phyloP scores from a whole-genome alignment of 2,888 invertebrate genomes.

The Ectemnius lituratus region DNA sequence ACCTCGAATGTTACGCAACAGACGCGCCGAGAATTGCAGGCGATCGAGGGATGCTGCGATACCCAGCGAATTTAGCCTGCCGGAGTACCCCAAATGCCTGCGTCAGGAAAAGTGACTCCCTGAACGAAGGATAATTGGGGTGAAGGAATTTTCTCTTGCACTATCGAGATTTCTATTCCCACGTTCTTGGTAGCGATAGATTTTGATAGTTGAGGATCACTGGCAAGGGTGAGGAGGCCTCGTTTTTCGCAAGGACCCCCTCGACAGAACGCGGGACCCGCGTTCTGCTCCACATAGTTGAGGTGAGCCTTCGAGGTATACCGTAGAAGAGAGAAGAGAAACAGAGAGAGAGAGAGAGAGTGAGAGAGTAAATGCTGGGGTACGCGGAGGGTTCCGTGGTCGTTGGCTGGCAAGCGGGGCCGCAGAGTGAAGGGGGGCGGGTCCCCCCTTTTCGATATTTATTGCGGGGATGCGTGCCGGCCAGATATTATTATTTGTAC shows the following conservation, averaged over 20 bases:
- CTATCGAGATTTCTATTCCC: constrained; percentile 41
- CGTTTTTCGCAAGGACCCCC: constrained; percentile 56
- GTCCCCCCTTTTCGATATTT: constrained; percentile 67
- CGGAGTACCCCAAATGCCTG: background rate
- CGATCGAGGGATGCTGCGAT: constrained; percentile 9
- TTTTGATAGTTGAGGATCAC: constrained; percentile 47
- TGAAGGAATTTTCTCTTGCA: background rate
- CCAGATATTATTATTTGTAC: constrained; percentile 74
- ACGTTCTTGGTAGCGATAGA: constrained; percentile 39
- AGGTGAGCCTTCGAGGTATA: constrained; percentile 55
- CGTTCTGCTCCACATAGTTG: constrained; percentile 60
- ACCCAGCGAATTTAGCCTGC: background rate
- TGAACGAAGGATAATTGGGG: background rate
- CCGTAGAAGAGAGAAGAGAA: constrained; percentile 45
- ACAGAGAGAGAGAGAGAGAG: too few species aligned
- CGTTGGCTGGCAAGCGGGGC: constrained; percentile 40
- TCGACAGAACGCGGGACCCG: constrained; percentile 43
- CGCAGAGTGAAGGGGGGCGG: constrained; percentile 30
- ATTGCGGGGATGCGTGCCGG: constrained; percentile 72
- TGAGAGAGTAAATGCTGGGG: background rate
- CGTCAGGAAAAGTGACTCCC: background rate
- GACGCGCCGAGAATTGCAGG: constrained; percentile 13
- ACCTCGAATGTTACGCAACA: constrained; percentile 49
- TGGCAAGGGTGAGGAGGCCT: constrained; percentile 50
- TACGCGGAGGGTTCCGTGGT: constrained; percentile 51